Conservation (phyloP, 2,797 vertebrate genomes). For the Natrix natrix region DNA sequence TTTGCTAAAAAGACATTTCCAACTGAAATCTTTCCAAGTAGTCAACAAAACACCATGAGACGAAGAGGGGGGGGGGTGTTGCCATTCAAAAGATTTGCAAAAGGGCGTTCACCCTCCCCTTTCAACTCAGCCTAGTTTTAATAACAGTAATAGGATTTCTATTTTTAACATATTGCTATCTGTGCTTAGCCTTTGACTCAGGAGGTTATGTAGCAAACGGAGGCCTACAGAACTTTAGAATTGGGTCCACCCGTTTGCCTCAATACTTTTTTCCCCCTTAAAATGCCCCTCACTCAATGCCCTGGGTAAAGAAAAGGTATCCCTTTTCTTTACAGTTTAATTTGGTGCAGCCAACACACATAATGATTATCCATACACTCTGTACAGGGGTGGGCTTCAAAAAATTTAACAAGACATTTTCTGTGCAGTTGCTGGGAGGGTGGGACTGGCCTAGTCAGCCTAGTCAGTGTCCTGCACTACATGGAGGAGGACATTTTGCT, state of each 20-base stretch:
- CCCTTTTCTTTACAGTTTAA: background rate
- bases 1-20: background rate
- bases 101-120: background rate
- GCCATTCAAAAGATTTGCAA: background rate
- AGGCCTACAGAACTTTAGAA: background rate
- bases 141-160: background rate
- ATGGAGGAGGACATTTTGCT: too few relatives aligned
- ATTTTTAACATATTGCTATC: conserved; percentile 1
- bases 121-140: background rate
- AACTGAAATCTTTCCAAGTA: background rate
- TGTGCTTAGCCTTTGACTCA: background rate
- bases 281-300: background rate
- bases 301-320: background rate
- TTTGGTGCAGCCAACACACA: background rate
- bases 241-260: background rate
- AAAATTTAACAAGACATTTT: background rate
- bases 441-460: too few relatives aligned
- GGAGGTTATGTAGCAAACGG: background rate
- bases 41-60: background rate
- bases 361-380: background rate
- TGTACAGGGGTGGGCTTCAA: too few relatives aligned
- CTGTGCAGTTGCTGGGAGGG: too few relatives aligned
- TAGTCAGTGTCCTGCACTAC: too few relatives aligned
- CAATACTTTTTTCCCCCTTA: background rate
- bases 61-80: background rate